Conservation (phyloP, 2,797 vertebrate genomes). For the Rachycentron canadum region DNA sequence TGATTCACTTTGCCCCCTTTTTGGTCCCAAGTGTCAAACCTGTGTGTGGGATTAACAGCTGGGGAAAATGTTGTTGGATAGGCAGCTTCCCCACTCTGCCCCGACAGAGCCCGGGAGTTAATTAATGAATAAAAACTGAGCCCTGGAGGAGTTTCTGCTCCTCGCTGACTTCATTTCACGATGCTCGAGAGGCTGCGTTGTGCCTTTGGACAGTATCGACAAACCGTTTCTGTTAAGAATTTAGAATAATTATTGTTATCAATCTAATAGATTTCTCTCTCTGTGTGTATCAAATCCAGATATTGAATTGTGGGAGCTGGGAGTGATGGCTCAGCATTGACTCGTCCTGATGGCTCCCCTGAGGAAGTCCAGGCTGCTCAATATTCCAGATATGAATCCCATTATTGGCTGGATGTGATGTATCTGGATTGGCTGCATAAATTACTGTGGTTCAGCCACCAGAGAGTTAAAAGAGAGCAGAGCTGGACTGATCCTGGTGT, state of each 20-base stretch:
- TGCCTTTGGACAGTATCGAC: slow-evolving; percentile 4
- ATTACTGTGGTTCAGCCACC: slow-evolving; percentile 20
- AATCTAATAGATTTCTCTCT: slow-evolving; percentile 3
- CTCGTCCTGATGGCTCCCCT: slow-evolving; percentile 32
- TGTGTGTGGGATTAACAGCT: neutral
- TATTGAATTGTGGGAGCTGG: slow-evolving; percentile 9
- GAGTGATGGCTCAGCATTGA: slow-evolving; percentile 28
- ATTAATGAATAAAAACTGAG: slow-evolving; percentile 1
- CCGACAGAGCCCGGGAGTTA: slow-evolving; percentile 13
- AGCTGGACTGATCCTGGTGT: no score
- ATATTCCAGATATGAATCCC: slow-evolving; percentile 57
- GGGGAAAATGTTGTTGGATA: neutral
- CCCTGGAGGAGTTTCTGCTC: neutral
- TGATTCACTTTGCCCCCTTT: slow-evolving; percentile 13
- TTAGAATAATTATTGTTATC: slow-evolving; percentile 12
- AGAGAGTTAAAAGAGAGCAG: slow-evolving; percentile 2
- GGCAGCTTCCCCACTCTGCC: neutral
- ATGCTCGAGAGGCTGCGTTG: neutral
- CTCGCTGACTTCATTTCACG: neutral
- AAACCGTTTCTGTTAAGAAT: slow-evolving; percentile 8
- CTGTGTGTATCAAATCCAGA: neutral
- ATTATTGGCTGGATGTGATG: slow-evolving; percentile 50
- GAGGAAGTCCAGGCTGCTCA: slow-evolving; percentile 43
- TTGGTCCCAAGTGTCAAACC: neutral
- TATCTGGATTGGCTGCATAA: slow-evolving; percentile 39